Evolutionary conservation across 2,113 vertebrate genomes (phyloP).

Genomic region (Microcebus ravelobensis): DNA sequence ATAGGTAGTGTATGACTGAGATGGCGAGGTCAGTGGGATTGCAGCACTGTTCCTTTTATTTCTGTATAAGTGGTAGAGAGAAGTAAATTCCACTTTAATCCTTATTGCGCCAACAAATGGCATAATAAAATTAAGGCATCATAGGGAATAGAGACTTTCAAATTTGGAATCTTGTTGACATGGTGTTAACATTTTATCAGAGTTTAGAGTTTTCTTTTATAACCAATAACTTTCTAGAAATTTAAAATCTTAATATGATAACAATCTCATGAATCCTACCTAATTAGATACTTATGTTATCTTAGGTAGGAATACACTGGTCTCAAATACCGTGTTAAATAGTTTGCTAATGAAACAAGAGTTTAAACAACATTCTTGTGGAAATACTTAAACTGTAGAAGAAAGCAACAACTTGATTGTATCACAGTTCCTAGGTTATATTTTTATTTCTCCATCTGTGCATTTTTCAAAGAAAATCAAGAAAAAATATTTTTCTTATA

Average conservation of each 20-base stretch:
- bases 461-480: not conserved
- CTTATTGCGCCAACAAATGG: not conserved
- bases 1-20: accelerated
- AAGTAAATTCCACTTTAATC: not conserved
- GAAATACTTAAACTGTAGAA: not conserved
- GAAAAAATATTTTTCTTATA: not conserved
- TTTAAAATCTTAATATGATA: not conserved
- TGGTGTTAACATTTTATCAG: not conserved
- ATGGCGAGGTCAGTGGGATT: not conserved
- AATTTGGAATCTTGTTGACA: not conserved
- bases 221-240: not conserved
- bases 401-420: not conserved
- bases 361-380: not conserved
- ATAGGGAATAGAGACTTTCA: not conserved
- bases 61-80: not conserved
- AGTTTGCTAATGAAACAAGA: not conserved
- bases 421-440: not conserved
- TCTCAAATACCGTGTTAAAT: not conserved
- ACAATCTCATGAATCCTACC: not conserved
- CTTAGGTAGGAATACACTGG: not conserved
- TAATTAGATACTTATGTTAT: not conserved
- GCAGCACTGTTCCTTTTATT: not conserved
- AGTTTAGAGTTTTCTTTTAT: not conserved
- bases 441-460: conserved; percentile 39
- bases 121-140: not conserved